Evolutionary conservation across 1,140 invertebrate genomes (phyloP).

Genomic region (Aphis craccivora): DNA sequence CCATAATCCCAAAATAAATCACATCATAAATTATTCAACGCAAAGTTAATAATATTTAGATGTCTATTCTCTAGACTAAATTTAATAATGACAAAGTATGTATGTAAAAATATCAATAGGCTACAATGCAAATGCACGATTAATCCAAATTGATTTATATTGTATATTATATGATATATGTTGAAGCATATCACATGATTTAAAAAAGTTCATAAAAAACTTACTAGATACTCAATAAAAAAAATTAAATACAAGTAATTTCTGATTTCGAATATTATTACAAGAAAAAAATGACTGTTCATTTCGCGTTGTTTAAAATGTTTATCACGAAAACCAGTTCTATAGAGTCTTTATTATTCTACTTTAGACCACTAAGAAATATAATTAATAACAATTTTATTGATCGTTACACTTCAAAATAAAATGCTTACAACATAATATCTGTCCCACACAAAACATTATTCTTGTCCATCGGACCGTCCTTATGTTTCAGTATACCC

Average conservation of each 20-base stretch:
- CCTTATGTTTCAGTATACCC: background rate
- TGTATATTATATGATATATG: too few species aligned
- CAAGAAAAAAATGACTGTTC: background rate
- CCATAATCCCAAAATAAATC: background rate
- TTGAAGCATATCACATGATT: too few species aligned
- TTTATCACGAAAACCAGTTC: background rate
- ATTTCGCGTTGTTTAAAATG: background rate
- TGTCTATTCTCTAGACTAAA: background rate
- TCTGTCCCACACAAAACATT: background rate
- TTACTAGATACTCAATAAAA: background rate
- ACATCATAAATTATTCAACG: background rate
- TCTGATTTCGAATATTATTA: background rate
- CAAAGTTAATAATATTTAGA: background rate
- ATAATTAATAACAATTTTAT: conserved; percentile 11
- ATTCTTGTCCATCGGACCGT: conserved; percentile 47
- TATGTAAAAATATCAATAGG: background rate
- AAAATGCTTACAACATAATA: background rate
- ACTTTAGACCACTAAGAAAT: background rate
- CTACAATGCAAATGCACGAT: too few species aligned
- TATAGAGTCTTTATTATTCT: background rate
- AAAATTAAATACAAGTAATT: background rate
- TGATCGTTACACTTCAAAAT: background rate
- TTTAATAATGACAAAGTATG: background rate
- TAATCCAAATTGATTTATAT: too few species aligned
- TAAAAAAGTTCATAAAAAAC: too few species aligned